These are phyloP conservation scores for Ceratina calcarata DNA, from an alignment of 1,140 invertebrate species.

Conservation along the genomic window DNA sequence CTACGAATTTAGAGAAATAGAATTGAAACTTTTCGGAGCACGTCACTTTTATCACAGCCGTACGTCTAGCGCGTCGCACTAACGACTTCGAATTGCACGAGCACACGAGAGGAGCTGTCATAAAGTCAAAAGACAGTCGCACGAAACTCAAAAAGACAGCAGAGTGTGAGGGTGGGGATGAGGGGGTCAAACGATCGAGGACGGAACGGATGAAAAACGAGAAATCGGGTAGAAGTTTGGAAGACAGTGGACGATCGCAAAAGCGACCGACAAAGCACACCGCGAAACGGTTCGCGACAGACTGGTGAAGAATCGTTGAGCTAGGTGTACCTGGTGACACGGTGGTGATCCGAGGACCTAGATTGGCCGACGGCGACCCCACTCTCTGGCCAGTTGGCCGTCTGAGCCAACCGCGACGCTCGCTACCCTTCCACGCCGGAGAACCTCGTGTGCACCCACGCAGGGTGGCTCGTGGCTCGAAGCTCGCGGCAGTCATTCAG, in stretches of 20 bases:
- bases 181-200: not conserved
- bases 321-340: conserved; percentile 40
- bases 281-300: conserved; percentile 64
- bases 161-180: too few species aligned
- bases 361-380: conserved; percentile 66
- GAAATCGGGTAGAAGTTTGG: not conserved
- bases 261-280: conserved; percentile 25
- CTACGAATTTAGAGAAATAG: too few species aligned
- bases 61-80: too few species aligned
- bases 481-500: conserved; percentile 66
- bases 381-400: conserved; percentile 32
- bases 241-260: not conserved
- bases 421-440: conserved; percentile 24
- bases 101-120: too few species aligned
- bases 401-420: conserved; percentile 60
- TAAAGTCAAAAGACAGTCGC: too few species aligned
- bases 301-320: conserved; percentile 56
- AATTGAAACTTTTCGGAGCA: too few species aligned
- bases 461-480: conserved; percentile 68
- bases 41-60: too few species aligned
- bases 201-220: not conserved
- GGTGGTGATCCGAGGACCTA: conserved; percentile 28
- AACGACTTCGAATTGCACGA: too few species aligned
- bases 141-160: too few species aligned
- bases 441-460: conserved; percentile 78